Evolutionary conservation across 2,888 invertebrate genomes (phyloP).

Genomic region (Anoplius nigerrimus): DNA sequence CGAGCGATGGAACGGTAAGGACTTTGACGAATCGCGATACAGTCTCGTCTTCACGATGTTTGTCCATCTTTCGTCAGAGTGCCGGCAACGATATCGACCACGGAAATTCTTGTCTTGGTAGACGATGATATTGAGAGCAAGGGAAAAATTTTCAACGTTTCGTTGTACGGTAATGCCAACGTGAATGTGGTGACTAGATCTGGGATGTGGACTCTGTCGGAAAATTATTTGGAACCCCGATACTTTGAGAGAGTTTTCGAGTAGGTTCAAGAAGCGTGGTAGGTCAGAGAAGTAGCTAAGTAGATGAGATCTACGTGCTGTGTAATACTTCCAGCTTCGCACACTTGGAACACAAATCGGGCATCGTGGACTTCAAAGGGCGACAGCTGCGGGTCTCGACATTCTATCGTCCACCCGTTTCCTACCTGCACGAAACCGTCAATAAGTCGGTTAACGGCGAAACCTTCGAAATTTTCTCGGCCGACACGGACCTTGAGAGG

Average conservation of each 20-base stretch:
- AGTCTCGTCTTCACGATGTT: slow-evolving; percentile 8
- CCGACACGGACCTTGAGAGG: slow-evolving; percentile 55
- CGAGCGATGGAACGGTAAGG: slow-evolving; percentile 36
- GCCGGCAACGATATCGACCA: slow-evolving; percentile 51
- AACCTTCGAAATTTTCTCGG: slow-evolving; percentile 52
- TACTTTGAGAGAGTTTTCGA: slow-evolving; percentile 51
- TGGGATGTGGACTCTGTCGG: slow-evolving; percentile 61
- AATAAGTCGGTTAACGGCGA: slow-evolving; percentile 57
- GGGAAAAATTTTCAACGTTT: slow-evolving; percentile 52
- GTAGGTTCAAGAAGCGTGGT: slow-evolving; percentile 44
- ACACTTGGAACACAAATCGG: slow-evolving; percentile 41
- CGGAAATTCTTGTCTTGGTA: slow-evolving; percentile 61
- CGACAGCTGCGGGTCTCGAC: slow-evolving; percentile 57
- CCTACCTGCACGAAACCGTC: slow-evolving; percentile 54
- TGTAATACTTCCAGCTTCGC: slow-evolving; percentile 40
- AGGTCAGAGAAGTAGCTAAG: too few relatives aligned
- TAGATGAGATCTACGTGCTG: background rate
- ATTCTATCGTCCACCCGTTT: slow-evolving; percentile 62
- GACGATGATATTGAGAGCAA: slow-evolving; percentile 38
- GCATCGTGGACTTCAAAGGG: slow-evolving; percentile 55
- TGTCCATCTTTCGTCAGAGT: slow-evolving; percentile 44
- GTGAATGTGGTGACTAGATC: slow-evolving; percentile 57
- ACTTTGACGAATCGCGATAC: too few relatives aligned
- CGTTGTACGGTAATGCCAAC: slow-evolving; percentile 56
- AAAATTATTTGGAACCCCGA: slow-evolving; percentile 59